Evolutionary conservation across 1,140 invertebrate genomes (phyloP), one percentile per base, ranked within the genome.

Genomic region (Eumaeus atala): DNA sequence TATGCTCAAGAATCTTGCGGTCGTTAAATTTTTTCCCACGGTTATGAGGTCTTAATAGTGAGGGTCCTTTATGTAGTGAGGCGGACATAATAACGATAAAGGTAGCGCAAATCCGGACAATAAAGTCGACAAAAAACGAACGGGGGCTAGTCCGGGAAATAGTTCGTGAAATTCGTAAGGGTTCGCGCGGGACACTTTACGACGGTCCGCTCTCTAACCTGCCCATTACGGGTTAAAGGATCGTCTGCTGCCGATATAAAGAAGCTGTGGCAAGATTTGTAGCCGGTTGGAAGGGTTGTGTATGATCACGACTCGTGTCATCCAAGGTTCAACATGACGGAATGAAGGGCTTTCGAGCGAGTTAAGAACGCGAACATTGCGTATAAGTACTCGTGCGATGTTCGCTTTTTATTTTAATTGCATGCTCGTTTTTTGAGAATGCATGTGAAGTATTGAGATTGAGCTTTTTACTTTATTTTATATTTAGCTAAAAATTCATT

Each of bases 61-160:
- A 70, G 71, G 62, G 62, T 70, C 77, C 76, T 80, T 81, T 84
- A 87, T 84, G 81, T 82, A 87, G 77, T 78, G 81, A 72, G 64
- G 77, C 78, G 82, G 68, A 84, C 78, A 84, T 75, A 84, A 84
- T 84, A 84, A 78, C 83, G 76, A 82, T 84, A 84, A 84, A 87
- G 83, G 83, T 87, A 84, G 74, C 72, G 72, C 74, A 83, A 87
- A 84, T 87, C 84, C 79, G 84, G 73, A 84, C 84, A 84, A 87
- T 84, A 87, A 87, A 87, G 71, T 71, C 74, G 71, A 72, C 77
- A 86, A 86, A 86, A 84, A 84, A 77, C 37, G 78, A 78, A 74
- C 81, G 76, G 84, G 81, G 82, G 68, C 74, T 66, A 79, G 82
- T 66, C 74, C 67, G 77, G 74, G 73, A 83, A 84, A 86, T 86